phyloP scores from a whole-genome alignment of 37 sponge, comb jelly and placozoan species.

The Axinella damicornis region DNA sequence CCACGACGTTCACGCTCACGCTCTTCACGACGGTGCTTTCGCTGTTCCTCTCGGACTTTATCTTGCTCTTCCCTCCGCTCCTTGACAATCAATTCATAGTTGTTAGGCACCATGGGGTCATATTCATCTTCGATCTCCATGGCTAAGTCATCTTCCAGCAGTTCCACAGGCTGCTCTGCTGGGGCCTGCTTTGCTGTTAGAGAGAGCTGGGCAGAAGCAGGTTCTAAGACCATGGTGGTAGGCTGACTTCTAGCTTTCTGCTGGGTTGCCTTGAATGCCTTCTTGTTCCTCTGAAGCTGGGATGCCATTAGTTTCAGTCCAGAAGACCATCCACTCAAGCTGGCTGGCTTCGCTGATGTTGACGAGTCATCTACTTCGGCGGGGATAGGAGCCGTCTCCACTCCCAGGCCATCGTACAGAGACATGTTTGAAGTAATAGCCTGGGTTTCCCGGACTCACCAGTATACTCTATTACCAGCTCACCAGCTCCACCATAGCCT shows the following conservation, averaged over 20 bases:
- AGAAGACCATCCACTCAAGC: slow-evolving; percentile 48
- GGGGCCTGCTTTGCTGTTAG: not conserved
- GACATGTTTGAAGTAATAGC: slow-evolving; percentile 74
- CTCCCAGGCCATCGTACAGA: slow-evolving; percentile 76
- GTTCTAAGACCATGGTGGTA: too few species aligned
- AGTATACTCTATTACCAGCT: too few species aligned
- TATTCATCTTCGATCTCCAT: slow-evolving; percentile 84
- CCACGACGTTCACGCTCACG: slow-evolving; percentile 8
- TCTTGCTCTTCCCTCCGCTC: slow-evolving; percentile 47
- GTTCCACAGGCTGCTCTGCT: slow-evolving; percentile 12
- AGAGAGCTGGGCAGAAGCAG: too few species aligned
- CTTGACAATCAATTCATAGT: slow-evolving; percentile 72
- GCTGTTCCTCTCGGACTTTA: slow-evolving; percentile 33
- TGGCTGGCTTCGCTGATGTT: too few species aligned
- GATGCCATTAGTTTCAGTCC: slow-evolving; percentile 79
- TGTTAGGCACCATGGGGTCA: slow-evolving; percentile 94
- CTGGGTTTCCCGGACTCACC: too few species aligned
- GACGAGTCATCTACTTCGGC: not conserved
- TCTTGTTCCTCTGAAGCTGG: slow-evolving; percentile 76
- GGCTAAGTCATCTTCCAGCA: slow-evolving; percentile 65
- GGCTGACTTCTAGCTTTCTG: not conserved
- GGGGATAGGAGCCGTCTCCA: slow-evolving; percentile 78
- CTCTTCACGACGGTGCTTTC: slow-evolving; percentile 24
- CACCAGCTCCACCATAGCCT: too few species aligned
- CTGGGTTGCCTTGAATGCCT: slow-evolving; percentile 46